These are phyloP conservation scores for Bilobella aurantiaca DNA, from an alignment of 1,140 invertebrate species.

Conservation along the genomic window DNA sequence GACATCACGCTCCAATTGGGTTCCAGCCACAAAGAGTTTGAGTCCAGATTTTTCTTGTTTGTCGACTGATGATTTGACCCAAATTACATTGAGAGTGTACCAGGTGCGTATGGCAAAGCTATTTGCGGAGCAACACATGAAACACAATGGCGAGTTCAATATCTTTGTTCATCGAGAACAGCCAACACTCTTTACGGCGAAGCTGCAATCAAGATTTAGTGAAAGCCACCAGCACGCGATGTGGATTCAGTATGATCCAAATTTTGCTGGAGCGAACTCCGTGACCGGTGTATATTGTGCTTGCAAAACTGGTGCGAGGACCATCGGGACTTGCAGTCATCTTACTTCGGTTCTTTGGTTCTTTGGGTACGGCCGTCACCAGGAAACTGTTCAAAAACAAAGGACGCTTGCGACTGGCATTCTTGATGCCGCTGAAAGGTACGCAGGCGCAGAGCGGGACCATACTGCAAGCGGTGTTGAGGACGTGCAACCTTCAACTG, in stretches of 20 bases:
- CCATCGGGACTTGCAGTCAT: constrained; percentile 15
- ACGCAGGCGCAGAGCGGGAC: too few species aligned
- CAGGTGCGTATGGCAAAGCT: not conserved
- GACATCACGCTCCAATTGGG: not conserved
- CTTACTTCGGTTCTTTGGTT: constrained; percentile 16
- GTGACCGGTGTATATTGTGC: constrained; percentile 9
- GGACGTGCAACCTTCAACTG: too few species aligned
- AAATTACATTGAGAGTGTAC: not conserved
- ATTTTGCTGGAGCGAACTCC: not conserved
- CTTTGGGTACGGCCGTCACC: constrained; percentile 6
- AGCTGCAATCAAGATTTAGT: not conserved
- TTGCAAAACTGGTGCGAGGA: constrained; percentile 12
- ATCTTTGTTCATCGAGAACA: not conserved
- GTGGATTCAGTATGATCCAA: not conserved
- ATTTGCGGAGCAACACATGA: too few species aligned
- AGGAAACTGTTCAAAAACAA: too few species aligned
- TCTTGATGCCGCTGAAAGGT: too few species aligned
- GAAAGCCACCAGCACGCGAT: not conserved
- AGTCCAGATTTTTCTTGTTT: not conserved
- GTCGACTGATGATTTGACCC: not conserved
- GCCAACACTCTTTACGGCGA: not conserved
- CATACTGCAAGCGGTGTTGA: too few species aligned
- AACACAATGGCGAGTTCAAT: not conserved
- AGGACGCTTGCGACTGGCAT: too few species aligned
- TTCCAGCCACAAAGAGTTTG: not conserved